phyloP scores from a whole-genome alignment of 1,140 invertebrate species.

The Habropoda laboriosa region DNA sequence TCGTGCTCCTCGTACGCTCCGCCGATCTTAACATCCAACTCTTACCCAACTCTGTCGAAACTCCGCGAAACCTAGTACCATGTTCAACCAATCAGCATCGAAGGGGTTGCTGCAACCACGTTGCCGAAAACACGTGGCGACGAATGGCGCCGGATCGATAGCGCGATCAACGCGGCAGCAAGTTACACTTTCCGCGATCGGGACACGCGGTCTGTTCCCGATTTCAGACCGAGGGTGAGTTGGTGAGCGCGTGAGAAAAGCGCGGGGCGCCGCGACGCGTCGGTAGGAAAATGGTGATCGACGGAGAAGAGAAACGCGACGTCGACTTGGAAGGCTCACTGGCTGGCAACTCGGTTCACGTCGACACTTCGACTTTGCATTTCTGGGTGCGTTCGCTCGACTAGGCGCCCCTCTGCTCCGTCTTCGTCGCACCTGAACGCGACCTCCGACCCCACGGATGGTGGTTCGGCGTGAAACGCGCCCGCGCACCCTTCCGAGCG shows the following conservation, averaged over 20 bases:
- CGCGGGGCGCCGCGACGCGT: background rate
- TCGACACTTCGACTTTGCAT: slow-evolving; percentile 69
- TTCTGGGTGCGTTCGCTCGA: slow-evolving; percentile 66
- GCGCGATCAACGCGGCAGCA: slow-evolving; percentile 34
- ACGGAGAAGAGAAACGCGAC: slow-evolving; percentile 8
- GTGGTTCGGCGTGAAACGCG: slow-evolving; percentile 66
- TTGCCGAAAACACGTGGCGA: slow-evolving; percentile 60
- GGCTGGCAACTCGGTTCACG: slow-evolving; percentile 62
- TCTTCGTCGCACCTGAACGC: slow-evolving; percentile 73
- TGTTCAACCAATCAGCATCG: background rate
- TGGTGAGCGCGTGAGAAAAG: no score
- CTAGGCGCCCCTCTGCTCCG: slow-evolving; percentile 60
- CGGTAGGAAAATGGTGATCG: background rate
- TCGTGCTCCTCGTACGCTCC: background rate
- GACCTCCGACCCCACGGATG: slow-evolving; percentile 73
- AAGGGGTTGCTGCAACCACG: slow-evolving; percentile 25
- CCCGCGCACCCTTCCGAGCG: slow-evolving; percentile 77
- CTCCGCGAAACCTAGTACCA: background rate
- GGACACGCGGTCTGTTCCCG: background rate
- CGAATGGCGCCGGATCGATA: slow-evolving; percentile 42
- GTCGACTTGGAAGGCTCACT: slow-evolving; percentile 49
- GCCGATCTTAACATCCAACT: no score
- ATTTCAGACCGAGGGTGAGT: no score
- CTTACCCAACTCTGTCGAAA: no score
- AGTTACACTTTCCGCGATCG: slow-evolving; percentile 13